Base-by-base conservation (phyloP, 2,888 invertebrate genomes). In the Parnassius mnemosyne region DNA sequence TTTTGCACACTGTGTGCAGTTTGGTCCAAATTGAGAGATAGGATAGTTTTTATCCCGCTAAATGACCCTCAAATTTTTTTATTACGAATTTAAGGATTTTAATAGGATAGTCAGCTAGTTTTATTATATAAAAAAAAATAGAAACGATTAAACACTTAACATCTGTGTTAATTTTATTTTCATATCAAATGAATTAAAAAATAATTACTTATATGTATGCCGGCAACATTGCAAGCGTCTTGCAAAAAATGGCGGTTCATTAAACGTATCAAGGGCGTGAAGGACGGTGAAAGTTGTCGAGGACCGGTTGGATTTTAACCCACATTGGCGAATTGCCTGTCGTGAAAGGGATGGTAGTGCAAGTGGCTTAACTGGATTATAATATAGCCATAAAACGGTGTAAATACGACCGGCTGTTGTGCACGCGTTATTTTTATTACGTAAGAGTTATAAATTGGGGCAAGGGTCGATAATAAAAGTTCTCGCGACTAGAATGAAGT, bases 271-370 rank as follows among this genome's bases (percentile, higher is more conserved):
- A 72, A 81, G 78, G 75, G 70, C 73, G 56, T 57, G 66, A 76
- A 78, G 78, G 78, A 73, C 77, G 66, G 81, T 81, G 78, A 83
- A 83, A 83, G 83, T 82, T 71, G 80, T 66, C 46, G 51, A 43
- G 42, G 47, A 61, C 63, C 64, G 65, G 60, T 72, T 67, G 67
- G 64, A 62, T 69, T 72, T 72, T 76, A 77, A 79, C 79, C 81
- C 68, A 62, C 53, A 57, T 57, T 25, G 42, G 62, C 13, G 25
- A 42, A 47, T 53, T 50, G 57, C 57, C 16, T 50, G 20, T 47
- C 44, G 61, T 53, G 53, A 61, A 60, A 57, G 53, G 47, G 47
- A 57, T 52, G 59, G 25, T 1, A 25, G 13, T 53, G 42, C 16
- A 41, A 20, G 57, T 44, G 16, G 10, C 16, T 34, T 34, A 16